Base-by-base conservation (phyloP, 1,140 invertebrate genomes). In the Cotesia glomerata region DNA sequence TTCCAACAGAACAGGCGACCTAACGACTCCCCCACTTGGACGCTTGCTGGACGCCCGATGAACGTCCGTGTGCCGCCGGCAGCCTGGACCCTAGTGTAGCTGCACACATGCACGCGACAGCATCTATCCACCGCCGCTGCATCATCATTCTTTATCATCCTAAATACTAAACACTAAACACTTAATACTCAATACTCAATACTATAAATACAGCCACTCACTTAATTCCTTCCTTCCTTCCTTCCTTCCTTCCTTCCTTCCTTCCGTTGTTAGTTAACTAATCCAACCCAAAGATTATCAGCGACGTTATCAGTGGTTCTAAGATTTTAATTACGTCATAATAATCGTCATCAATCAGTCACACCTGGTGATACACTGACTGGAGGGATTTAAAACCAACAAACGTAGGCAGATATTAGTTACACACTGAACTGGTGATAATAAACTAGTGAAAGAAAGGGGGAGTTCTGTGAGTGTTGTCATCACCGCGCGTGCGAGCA, bases 21-120 rank as follows among this genome's bases (percentile, higher is more conserved):
- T 63, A 62, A 74, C 77, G 76, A 82, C 79, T 82, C 80, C 81
- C 81, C 79, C 80, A 80, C 81, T 76, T 77, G 72, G 72, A 65
- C 64, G 58, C 67, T 59, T 49, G 70, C 77, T 76, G 70, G 77
- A 76, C 78, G 76, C 75, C 73, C 79, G 76, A 63, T 73, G 73
- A 78, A 68, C 78, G 77, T 80, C 78, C 76, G 78, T 81, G 78
- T 79, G 76, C 78, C 75, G 77, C 71, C 77, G 63, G 77, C 78
- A 75, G 81, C 77, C 73, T 77, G 74, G 78, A 72, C 76, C 74
- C 78, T 84, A 84, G 83, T 84, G 81, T 86, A 81, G 85, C 85
- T 87, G 85, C 83, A 85, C 84, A 85, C 86, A 86, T 87, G 85
- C 84, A 86, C 82, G 86, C 84, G 85, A 85, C 80, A 87, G 81